Evolutionary conservation across 2,113 vertebrate genomes (phyloP).

Genomic region (Mastomys natalensis): DNA sequence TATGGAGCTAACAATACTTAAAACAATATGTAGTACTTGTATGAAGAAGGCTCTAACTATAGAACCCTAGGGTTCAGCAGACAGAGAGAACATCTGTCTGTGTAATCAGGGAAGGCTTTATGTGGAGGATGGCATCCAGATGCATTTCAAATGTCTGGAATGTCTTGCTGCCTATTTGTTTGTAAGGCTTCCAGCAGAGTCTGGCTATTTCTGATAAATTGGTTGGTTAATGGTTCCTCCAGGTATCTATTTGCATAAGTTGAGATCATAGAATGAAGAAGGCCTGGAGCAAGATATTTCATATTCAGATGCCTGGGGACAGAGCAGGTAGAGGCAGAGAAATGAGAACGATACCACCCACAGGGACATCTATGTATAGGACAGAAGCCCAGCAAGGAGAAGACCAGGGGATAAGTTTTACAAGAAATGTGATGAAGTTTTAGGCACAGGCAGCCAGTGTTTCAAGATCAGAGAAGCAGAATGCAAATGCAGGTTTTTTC

Average conservation of each 20-base stretch:
- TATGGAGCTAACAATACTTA: background rate
- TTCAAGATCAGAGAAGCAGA: background rate
- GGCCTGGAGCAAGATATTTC: background rate
- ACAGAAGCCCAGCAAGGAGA: background rate
- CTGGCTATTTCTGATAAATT: slow-evolving; percentile 25
- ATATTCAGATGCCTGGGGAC: background rate
- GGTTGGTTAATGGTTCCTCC: background rate
- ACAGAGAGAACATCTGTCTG: background rate
- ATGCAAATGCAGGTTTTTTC: background rate
- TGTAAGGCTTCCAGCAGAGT: background rate
- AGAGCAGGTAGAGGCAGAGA: background rate
- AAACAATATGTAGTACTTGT: background rate
- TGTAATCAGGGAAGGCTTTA: background rate
- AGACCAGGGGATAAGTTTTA: background rate
- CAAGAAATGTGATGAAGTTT: background rate
- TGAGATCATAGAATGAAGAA: background rate
- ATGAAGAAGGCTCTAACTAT: background rate
- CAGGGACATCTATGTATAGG: background rate
- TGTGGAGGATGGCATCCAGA: background rate
- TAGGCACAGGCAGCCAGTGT: background rate
- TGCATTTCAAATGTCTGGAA: background rate
- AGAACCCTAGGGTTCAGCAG: background rate
- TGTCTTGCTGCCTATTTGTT: background rate
- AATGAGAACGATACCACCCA: background rate
- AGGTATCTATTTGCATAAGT: slow-evolving; percentile 10